Evolutionary conservation across 2,888 invertebrate species (phyloP).

Genomic region (Erpobdella octoculata): DNA sequence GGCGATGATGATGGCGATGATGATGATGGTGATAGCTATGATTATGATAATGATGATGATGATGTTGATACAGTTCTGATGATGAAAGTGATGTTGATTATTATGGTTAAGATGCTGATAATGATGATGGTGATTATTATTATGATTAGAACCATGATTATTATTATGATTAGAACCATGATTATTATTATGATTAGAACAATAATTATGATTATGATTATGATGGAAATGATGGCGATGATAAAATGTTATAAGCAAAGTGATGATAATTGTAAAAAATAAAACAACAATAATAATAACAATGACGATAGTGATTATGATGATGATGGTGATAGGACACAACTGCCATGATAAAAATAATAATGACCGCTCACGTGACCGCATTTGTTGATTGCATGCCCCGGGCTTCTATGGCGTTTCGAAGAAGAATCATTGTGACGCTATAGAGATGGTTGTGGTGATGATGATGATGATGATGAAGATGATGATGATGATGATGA

Average conservation of each 20-base stretch:
- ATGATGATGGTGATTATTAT: not conserved
- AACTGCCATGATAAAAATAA: not conserved
- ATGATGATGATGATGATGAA: not conserved
- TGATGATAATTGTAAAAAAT: not conserved
- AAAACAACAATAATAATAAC: not conserved
- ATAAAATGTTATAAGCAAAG: not conserved
- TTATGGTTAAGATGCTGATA: not conserved
- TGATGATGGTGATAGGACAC: too few relatives aligned
- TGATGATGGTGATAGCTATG: too few relatives aligned
- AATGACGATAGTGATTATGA: too few relatives aligned
- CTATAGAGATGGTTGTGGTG: not conserved
- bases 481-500: not conserved
- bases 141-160: not conserved
- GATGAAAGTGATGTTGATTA: not conserved
- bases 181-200: not conserved
- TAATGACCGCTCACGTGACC: not conserved
- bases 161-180: not conserved
- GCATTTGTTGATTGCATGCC: conserved; percentile 18
- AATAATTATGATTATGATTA: not conserved
- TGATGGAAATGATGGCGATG: not conserved
- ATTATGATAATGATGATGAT: too few relatives aligned
- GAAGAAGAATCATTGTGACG: conserved; percentile 9
- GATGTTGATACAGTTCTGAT: not conserved
- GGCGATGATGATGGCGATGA: not conserved
- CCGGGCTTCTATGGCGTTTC: not conserved